Evolutionary conservation across 1,140 invertebrate genomes (phyloP).

Genomic region (Scaptomyza montana): DNA sequence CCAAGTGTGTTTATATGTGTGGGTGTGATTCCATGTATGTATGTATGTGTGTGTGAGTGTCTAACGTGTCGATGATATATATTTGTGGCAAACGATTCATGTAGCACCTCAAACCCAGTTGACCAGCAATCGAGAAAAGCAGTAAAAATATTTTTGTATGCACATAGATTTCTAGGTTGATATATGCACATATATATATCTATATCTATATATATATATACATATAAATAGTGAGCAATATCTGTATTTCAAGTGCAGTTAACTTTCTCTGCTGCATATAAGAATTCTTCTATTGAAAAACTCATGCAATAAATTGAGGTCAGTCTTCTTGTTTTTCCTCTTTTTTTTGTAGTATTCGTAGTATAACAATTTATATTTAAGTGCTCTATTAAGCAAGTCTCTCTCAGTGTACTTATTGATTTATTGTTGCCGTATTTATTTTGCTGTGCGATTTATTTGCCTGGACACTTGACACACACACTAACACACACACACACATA

Average conservation of each 20-base stretch:
- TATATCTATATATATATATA: too few species aligned
- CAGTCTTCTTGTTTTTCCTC: neutral
- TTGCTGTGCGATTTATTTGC: conserved; percentile 65
- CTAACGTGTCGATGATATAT: conserved; percentile 81
- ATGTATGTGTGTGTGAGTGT: conserved; percentile 40
- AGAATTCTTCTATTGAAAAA: too few species aligned
- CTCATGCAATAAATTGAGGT: neutral
- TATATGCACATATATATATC: too few species aligned
- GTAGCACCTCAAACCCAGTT: conserved; percentile 18
- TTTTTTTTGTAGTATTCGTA: too few species aligned
- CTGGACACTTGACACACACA: conserved; percentile 40
- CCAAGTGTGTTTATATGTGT: conserved; percentile 11
- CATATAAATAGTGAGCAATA: too few species aligned
- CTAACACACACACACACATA: conserved; percentile 49
- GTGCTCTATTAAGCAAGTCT: conserved; percentile 29
- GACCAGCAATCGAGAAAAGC: conserved; percentile 43
- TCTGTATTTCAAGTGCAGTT: too few species aligned
- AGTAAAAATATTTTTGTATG: conserved; percentile 12
- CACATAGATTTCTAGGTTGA: too few species aligned
- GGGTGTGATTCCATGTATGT: conserved; percentile 19
- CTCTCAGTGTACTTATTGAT: conserved; percentile 68
- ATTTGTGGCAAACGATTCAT: conserved; percentile 57
- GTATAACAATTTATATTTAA: conserved; percentile 8
- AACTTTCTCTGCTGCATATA: too few species aligned
- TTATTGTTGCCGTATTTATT: conserved; percentile 68